Evolutionary conservation across 2,113 vertebrate species (phyloP).

Genomic region (Ciconia maguari): DNA sequence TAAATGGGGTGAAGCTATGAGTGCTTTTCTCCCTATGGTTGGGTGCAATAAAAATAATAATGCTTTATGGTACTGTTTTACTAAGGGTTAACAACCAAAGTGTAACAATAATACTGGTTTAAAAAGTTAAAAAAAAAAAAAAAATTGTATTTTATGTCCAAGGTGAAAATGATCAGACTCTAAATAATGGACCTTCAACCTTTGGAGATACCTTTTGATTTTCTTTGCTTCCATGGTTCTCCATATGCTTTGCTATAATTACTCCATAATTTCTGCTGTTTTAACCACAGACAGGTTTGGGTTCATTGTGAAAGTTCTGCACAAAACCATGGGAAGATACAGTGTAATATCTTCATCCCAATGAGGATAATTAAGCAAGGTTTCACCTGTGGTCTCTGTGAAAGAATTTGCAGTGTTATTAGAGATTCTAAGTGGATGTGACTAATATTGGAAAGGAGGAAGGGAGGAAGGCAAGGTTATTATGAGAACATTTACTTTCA

Average conservation of each 20-base stretch:
- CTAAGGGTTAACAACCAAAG: background rate
- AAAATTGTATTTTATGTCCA: background rate
- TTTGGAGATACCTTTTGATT: background rate
- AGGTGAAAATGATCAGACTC: background rate
- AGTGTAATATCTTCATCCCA: background rate
- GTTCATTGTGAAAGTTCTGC: background rate
- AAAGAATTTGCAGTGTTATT: background rate
- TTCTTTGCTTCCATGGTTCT: background rate
- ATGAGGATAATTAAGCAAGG: background rate
- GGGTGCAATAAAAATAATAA: background rate
- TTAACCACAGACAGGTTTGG: background rate
- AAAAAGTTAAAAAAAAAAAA: background rate
- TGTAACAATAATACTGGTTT: background rate
- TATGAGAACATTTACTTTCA: background rate
- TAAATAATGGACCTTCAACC: background rate
- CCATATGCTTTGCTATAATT: background rate
- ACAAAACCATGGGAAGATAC: background rate
- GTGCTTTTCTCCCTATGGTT: background rate
- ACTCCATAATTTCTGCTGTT: background rate
- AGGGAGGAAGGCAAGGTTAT: background rate
- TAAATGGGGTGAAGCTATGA: background rate
- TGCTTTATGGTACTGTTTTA: background rate
- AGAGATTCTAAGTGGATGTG: background rate
- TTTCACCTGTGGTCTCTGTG: background rate
- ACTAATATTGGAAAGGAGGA: background rate